Evolutionary conservation across 2,888 invertebrate species (phyloP).

Genomic region (Tubulanus polymorphus): DNA sequence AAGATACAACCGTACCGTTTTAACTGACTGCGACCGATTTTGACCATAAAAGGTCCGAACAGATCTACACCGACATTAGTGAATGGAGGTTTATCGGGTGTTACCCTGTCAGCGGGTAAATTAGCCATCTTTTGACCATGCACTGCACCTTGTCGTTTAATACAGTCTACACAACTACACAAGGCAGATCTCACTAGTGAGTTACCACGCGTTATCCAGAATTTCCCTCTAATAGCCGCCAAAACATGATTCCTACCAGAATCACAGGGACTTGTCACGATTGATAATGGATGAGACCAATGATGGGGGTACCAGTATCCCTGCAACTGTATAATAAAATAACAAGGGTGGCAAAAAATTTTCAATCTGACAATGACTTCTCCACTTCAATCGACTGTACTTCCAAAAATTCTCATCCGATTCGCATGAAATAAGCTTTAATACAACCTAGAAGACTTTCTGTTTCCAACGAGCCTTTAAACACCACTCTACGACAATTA

Average conservation of each 20-base stretch:
- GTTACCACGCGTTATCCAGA: slow-evolving; percentile 3
- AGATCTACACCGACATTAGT: slow-evolving; percentile 2
- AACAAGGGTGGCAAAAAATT: too few species aligned
- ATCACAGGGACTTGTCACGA: too few species aligned
- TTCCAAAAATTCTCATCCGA: too few species aligned
- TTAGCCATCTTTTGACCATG: slow-evolving; percentile 6
- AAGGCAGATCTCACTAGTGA: not conserved
- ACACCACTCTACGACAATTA: too few species aligned
- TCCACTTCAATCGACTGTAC: too few species aligned
- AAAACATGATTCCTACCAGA: slow-evolving; percentile 1
- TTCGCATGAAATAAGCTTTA: too few species aligned
- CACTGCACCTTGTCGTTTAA: not conserved
- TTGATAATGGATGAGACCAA: too few species aligned
- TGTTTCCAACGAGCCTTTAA: too few species aligned
- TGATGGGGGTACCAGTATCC: too few species aligned
- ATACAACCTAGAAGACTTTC: too few species aligned
- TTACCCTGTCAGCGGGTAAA: not conserved
- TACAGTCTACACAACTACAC: not conserved
- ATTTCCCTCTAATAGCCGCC: slow-evolving; percentile 1
- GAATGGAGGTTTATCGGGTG: slow-evolving; percentile 2
- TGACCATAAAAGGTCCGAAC: slow-evolving; percentile 8
- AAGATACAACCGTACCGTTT: slow-evolving; percentile 8
- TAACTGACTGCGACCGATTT: not conserved
- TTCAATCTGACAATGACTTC: too few species aligned
- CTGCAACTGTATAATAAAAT: too few species aligned